Percentiles rank a stretch among this genome's conserved stretches.
Evolutionary conservation across 2,888 invertebrate species (phyloP).

Genomic region (Ormyrus pomaceus): DNA sequence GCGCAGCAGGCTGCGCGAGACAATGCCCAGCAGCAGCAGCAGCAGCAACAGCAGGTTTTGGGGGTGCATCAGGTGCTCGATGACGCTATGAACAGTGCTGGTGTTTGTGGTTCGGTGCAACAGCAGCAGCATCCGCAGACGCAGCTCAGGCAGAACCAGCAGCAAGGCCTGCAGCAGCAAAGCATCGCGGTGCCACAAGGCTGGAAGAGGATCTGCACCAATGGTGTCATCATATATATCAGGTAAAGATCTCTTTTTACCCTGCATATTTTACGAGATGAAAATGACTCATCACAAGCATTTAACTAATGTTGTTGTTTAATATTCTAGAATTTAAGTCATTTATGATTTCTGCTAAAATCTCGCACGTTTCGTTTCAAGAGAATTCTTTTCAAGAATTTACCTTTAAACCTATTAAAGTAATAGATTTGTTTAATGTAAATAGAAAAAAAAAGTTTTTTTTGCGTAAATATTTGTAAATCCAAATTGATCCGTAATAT

Average conservation of each 20-base stretch:
- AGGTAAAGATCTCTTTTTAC: conserved; percentile 78
- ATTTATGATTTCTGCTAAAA: too few relatives aligned
- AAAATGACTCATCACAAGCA: too few relatives aligned
- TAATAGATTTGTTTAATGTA: too few relatives aligned
- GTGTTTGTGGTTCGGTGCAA: conserved; percentile 64
- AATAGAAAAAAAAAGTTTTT: too few relatives aligned
- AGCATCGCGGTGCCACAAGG: conserved; percentile 83
- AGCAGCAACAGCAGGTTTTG: conserved; percentile 58
- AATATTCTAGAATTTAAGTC: too few relatives aligned
- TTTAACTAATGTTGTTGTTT: too few relatives aligned
- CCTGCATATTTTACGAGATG: too few relatives aligned
- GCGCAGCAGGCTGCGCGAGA: conserved; percentile 71
- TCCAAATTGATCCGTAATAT: too few relatives aligned
- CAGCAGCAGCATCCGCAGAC: conserved; percentile 57
- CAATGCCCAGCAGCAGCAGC: conserved; percentile 52
- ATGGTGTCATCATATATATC: conserved; percentile 86
- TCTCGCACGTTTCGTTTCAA: too few relatives aligned
- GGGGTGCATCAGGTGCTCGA: conserved; percentile 54
- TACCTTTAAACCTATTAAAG: too few relatives aligned
- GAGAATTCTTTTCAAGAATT: too few relatives aligned
- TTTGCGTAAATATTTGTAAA: too few relatives aligned
- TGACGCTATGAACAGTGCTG: conserved; percentile 48
- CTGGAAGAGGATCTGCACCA: conserved; percentile 85
- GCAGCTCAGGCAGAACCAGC: conserved; percentile 60
- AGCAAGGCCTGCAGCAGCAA: conserved; percentile 61